A percentile compares a stretch with the other conserved stretches of the same genome.
Evolutionary conservation across 1,140 invertebrate genomes (phyloP).

Genomic region (Dysdera silvatica): DNA sequence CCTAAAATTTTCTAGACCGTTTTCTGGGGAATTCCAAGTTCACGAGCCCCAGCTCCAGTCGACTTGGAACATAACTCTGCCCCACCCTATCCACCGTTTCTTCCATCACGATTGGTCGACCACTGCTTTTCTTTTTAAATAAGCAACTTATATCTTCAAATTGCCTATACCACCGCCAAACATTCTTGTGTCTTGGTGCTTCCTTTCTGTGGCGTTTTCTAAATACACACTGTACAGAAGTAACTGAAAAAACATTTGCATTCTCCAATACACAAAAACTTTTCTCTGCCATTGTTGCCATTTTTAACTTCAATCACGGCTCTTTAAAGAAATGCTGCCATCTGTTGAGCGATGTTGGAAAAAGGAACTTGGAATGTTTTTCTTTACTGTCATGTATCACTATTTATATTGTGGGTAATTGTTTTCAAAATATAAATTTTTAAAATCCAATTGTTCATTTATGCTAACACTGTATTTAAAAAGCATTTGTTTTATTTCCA

Average conservation of each 20-base stretch:
- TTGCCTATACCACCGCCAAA: background rate
- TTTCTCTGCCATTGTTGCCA: background rate
- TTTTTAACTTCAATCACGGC: background rate
- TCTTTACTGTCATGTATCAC: too few relatives aligned
- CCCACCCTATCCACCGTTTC: background rate
- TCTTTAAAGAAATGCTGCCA: background rate
- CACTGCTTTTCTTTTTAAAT: background rate
- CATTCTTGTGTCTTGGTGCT: background rate
- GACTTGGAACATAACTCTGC: background rate
- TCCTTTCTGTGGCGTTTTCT: background rate
- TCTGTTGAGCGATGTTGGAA: too few relatives aligned
- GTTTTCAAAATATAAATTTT: too few relatives aligned
- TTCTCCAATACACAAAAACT: background rate
- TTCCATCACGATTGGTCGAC: background rate
- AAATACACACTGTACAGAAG: background rate
- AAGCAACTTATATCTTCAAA: background rate
- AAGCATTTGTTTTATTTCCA: background rate
- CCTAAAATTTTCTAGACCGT: background rate
- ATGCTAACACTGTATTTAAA: background rate
- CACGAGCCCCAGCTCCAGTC: background rate
- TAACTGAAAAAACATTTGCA: background rate
- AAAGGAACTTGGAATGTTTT: too few relatives aligned
- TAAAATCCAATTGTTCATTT: background rate
- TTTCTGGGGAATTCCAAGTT: conserved; percentile 1
- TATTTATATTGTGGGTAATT: too few relatives aligned